These are phyloP conservation scores for Agrotis puta DNA, from an alignment of 2,888 invertebrate genomes.

Conservation along the genomic window DNA sequence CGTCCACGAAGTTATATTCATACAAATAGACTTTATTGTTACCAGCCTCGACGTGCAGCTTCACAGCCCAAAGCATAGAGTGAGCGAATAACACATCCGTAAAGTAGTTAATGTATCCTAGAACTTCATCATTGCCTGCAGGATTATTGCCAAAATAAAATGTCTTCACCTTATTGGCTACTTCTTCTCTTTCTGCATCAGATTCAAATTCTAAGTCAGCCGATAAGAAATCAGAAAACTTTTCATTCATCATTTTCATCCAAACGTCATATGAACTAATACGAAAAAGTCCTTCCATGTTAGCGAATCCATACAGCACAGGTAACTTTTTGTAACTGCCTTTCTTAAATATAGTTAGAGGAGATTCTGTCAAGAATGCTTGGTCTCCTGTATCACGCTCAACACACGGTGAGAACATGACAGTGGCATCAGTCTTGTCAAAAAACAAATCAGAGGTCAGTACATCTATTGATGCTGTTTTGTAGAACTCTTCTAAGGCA, in stretches of 20 bases:
- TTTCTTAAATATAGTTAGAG: slow-evolving; percentile 69
- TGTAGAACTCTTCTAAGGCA: slow-evolving; percentile 76
- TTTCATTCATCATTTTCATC: slow-evolving; percentile 72
- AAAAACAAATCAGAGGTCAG: slow-evolving; percentile 60
- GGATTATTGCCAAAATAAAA: slow-evolving; percentile 74
- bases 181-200: slow-evolving; percentile 67
- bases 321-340: slow-evolving; percentile 67
- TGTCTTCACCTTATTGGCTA: slow-evolving; percentile 68
- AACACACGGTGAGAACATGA: slow-evolving; percentile 64
- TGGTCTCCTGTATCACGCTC: slow-evolving; percentile 37
- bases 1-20: slow-evolving; percentile 73
- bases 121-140: slow-evolving; percentile 65
- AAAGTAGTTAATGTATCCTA: slow-evolving; percentile 72
- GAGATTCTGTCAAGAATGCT: slow-evolving; percentile 48
- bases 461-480: slow-evolving; percentile 43
- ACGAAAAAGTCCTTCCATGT: slow-evolving; percentile 72
- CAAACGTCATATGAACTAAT: slow-evolving; percentile 66
- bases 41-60: slow-evolving; percentile 70
- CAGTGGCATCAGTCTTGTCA: slow-evolving; percentile 56
- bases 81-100: slow-evolving; percentile 78
- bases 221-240: slow-evolving; percentile 63
- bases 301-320: slow-evolving; percentile 66
- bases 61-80: slow-evolving; percentile 66
- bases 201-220: slow-evolving; percentile 72
- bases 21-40: slow-evolving; percentile 76